Evolutionary conservation across 2,113 vertebrate species (phyloP).

Genomic region (Haemorhous mexicanus): DNA sequence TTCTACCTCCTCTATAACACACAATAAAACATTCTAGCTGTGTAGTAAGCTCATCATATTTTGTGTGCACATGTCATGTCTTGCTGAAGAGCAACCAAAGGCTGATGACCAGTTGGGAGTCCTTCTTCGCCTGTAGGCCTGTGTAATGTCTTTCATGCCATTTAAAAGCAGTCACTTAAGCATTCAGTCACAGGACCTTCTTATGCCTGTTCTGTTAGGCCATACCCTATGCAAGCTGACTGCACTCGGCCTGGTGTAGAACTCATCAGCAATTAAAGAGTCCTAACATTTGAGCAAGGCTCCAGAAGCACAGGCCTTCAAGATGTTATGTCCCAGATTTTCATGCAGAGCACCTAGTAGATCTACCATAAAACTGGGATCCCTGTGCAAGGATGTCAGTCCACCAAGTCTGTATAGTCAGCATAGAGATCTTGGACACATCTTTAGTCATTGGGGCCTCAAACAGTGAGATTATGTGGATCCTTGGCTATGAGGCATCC

Average conservation of each 20-base stretch:
- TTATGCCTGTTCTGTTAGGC: background rate
- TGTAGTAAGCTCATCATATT: background rate
- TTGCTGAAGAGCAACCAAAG: background rate
- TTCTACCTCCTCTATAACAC: background rate
- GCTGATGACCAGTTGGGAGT: background rate
- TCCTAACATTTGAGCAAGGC: background rate
- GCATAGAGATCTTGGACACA: background rate
- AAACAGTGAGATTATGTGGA: fast-evolving
- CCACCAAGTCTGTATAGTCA: background rate
- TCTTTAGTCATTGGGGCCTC: background rate
- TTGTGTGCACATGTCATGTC: background rate
- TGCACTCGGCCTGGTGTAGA: background rate
- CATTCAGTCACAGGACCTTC: background rate
- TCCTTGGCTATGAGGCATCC: background rate
- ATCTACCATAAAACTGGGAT: background rate
- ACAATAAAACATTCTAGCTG: background rate
- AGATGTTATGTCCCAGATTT: background rate
- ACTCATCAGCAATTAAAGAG: background rate
- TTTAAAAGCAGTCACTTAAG: background rate
- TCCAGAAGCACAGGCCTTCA: background rate
- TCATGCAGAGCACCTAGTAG: background rate
- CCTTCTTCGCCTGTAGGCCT: background rate
- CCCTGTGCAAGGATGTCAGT: background rate
- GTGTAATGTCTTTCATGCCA: background rate
- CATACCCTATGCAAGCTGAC: fast-evolving